A percentile compares a stretch with the other conserved stretches of the same genome.
Evolutionary conservation across 2,797 vertebrate species (phyloP).

Genomic region (Aeoliscus strigatus): DNA sequence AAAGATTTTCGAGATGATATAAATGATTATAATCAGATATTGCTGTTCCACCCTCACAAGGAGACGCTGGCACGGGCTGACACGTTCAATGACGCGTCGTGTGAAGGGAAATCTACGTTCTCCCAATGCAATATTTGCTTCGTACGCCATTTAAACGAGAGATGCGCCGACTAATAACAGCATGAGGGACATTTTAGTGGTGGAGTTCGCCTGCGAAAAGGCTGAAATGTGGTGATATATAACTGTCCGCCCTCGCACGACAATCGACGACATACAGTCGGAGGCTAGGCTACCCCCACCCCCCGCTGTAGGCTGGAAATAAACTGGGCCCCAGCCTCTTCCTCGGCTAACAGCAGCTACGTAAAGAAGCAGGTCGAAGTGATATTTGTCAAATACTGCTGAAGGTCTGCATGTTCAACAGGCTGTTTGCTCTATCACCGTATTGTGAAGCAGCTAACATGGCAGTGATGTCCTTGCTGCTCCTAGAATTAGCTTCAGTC

Average conservation of each 20-base stretch:
- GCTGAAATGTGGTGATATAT: conserved; percentile 15
- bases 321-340: conserved; percentile 56
- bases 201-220: too few species aligned
- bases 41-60: not conserved
- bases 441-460: not conserved
- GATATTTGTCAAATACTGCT: conserved; percentile 24
- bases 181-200: not conserved
- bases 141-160: conserved; percentile 11
- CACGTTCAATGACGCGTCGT: conserved; percentile 8
- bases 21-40: too few species aligned
- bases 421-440: not conserved
- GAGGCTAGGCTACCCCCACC: conserved; percentile 69
- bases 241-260: conserved; percentile 57
- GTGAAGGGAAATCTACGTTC: conserved; percentile 16
- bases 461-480: conserved; percentile 45
- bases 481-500: conserved; percentile 36
- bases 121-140: conserved; percentile 14
- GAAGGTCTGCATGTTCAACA: conserved; percentile 7
- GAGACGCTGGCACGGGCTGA: conserved; percentile 1
- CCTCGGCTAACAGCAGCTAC: conserved; percentile 22
- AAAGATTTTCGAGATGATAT: not conserved
- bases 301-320: conserved; percentile 60
- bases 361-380: not conserved
- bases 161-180: not conserved
- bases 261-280: conserved; percentile 66